Percentiles rank a stretch among this genome's conserved stretches.
Conservation (phyloP, 2,113 vertebrate species). For the Typhlomys cinereus region DNA sequence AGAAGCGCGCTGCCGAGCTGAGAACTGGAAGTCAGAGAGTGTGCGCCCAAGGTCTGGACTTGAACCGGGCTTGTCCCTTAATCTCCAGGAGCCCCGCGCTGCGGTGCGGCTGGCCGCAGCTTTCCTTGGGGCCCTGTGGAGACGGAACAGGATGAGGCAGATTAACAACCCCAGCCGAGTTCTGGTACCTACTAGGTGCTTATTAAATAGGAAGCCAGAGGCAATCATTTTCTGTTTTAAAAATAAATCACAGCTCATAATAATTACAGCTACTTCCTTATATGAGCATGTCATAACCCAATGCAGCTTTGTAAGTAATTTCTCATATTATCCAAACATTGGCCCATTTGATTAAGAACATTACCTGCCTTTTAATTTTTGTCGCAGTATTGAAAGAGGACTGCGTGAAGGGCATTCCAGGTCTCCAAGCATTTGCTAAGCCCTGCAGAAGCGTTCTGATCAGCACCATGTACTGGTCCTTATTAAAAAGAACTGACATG, state of each 20-base stretch:
- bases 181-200: not conserved
- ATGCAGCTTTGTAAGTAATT: slow-evolving; percentile 52
- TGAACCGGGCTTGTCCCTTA: not conserved
- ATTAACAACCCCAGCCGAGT: accelerated
- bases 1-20: not conserved
- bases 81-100: not conserved
- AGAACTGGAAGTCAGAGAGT: accelerated
- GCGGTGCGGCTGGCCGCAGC: not conserved
- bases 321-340: slow-evolving; percentile 29
- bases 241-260: slow-evolving; percentile 19
- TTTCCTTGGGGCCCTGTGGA: not conserved
- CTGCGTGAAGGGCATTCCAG: slow-evolving; percentile 42
- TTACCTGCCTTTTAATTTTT: slow-evolving; percentile 51
- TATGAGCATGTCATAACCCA: not conserved
- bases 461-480: slow-evolving; percentile 41
- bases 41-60: accelerated
- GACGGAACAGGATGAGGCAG: not conserved
- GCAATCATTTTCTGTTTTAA: slow-evolving; percentile 17
- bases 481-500: slow-evolving; percentile 69
- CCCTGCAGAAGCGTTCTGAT: slow-evolving; percentile 34
- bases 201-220: not conserved
- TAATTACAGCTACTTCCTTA: slow-evolving; percentile 24
- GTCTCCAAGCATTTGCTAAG: slow-evolving; percentile 29
- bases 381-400: slow-evolving; percentile 25
- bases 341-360: slow-evolving; percentile 56